phyloP scores from a whole-genome alignment of 2,888 invertebrate species.

The Tipula vernalis region DNA sequence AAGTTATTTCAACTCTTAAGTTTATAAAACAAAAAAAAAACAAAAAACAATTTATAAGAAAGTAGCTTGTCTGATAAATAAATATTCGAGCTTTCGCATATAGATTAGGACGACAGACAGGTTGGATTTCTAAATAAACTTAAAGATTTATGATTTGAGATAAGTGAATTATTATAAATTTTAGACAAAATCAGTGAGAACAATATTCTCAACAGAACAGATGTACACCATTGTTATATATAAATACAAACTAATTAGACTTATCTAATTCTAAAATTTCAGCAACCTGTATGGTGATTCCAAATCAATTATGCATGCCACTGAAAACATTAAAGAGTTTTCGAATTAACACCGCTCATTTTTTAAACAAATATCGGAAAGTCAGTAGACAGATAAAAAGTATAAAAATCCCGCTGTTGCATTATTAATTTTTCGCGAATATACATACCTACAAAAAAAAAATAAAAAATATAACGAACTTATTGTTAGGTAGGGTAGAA shows the following conservation, averaged over 20 bases:
- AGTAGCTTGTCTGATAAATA: background rate
- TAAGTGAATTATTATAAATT: background rate
- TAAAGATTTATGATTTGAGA: background rate
- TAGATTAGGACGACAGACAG: background rate
- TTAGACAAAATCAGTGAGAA: background rate
- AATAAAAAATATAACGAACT: no score
- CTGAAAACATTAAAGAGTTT: background rate
- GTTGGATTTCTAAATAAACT: background rate
- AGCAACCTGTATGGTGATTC: background rate
- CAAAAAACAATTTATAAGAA: background rate
- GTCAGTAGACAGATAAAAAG: background rate
- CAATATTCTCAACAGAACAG: background rate
- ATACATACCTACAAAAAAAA: background rate
- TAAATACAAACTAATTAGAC: no score
- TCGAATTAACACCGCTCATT: background rate
- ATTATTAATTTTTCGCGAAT: background rate
- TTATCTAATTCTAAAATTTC: background rate
- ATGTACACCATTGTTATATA: background rate
- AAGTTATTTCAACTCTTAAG: background rate
- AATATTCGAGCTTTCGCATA: background rate
- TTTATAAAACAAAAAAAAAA: background rate
- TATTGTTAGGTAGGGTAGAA: no score
- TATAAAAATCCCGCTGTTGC: background rate
- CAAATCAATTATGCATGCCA: background rate
- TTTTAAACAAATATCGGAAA: background rate